Percentiles rank a stretch among this genome's conserved stretches.
phyloP scores from a whole-genome alignment of 2,113 vertebrate genomes.

The Podocnemis expansa region DNA sequence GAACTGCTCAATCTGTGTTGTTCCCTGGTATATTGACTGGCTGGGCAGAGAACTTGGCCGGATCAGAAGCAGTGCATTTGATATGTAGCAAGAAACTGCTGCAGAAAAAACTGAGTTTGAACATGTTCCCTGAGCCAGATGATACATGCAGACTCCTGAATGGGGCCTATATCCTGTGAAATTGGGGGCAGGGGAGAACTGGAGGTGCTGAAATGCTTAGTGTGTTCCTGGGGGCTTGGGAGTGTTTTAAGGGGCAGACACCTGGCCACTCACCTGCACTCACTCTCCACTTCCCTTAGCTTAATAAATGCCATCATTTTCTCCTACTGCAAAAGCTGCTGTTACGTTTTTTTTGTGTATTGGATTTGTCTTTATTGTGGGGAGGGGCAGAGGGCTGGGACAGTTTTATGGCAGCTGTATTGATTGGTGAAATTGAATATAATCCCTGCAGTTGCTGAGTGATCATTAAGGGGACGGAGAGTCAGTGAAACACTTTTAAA shows the following conservation, averaged over 20 bases:
- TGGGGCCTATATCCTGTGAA: rapidly evolving
- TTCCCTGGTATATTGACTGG: neutral
- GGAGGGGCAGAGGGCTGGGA: slow-evolving; percentile 71
- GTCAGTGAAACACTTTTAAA: slow-evolving; percentile 17
- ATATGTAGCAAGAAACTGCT: rapidly evolving
- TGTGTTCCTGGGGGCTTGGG: rapidly evolving
- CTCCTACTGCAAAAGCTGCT: neutral
- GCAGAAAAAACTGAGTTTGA: rapidly evolving
- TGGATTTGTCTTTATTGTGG: slow-evolving; percentile 70
- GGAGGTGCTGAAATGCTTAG: rapidly evolving
- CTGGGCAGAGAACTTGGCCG: neutral
- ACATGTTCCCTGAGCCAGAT: neutral
- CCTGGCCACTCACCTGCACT: rapidly evolving
- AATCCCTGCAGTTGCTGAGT: slow-evolving; percentile 70
- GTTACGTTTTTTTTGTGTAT: slow-evolving; percentile 45
- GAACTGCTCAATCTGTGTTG: neutral
- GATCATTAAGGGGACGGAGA: slow-evolving; percentile 66
- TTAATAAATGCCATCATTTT: neutral
- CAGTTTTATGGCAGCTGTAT: slow-evolving; percentile 72
- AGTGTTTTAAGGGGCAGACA: neutral
- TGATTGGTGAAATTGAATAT: slow-evolving; percentile 76
- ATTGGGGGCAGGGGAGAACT: neutral
- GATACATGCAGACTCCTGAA: rapidly evolving
- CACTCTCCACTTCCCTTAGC: neutral
- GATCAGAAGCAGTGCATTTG: rapidly evolving